Conservation (phyloP, 2,797 vertebrate genomes). For the Podarcis lilfordi region DNA sequence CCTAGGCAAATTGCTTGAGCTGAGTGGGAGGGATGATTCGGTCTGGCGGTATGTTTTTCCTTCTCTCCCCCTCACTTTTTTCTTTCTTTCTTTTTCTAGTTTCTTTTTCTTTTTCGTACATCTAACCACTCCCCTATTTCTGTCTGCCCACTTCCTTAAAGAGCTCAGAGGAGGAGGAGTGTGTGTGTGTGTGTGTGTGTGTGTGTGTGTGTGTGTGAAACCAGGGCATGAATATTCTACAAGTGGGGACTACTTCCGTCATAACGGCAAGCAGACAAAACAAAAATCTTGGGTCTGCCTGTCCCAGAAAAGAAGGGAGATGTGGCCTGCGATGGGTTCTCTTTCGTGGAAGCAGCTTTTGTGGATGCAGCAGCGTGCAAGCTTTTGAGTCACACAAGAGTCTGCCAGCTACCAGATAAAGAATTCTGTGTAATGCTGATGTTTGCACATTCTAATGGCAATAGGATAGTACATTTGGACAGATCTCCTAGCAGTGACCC, state of each 20-base stretch:
- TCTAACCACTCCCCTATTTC: not conserved
- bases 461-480: not conserved
- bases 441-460: not conserved
- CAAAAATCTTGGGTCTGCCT: too few species aligned
- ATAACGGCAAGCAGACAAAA: not conserved
- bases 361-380: too few species aligned
- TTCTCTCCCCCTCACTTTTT: not conserved
- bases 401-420: not conserved
- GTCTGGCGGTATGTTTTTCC: not conserved
- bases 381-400: not conserved
- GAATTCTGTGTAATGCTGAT: not conserved
- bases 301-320: too few species aligned
- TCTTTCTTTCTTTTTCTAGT: too few species aligned
- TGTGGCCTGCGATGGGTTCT: too few species aligned
- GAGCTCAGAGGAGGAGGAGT: not conserved
- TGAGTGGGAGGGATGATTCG: not conserved
- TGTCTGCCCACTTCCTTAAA: conserved; percentile 17
- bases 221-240: not conserved
- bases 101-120: not conserved
- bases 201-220: not conserved
- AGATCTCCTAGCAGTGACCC: not conserved
- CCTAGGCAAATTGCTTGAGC: not conserved
- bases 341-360: too few species aligned
- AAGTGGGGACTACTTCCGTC: conserved; percentile 12
- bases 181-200: not conserved